phyloP scores from a whole-genome alignment of 2,113 vertebrate genomes.

The Plestiodon gilberti region DNA sequence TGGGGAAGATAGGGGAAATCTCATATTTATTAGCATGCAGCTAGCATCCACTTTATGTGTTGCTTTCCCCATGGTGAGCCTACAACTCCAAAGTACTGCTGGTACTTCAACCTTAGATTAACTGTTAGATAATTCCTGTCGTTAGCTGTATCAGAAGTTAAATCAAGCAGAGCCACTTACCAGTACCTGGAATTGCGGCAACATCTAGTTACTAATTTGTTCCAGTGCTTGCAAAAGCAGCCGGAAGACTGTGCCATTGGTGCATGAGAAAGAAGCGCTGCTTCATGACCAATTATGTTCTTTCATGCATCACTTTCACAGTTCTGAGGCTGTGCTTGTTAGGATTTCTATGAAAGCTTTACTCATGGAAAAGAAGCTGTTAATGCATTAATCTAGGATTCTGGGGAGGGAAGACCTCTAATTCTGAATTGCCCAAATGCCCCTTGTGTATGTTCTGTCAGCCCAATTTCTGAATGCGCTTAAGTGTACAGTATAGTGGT shows the following conservation, averaged over 20 bases:
- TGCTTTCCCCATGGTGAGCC: neutral
- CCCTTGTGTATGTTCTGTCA: no score
- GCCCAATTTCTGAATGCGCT: no score
- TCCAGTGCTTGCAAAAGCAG: constrained; percentile 13
- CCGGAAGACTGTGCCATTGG: neutral
- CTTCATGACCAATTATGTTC: constrained; percentile 4
- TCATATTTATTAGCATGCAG: neutral
- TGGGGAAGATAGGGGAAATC: neutral
- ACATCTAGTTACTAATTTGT: constrained; percentile 7
- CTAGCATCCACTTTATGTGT: rapidly evolving
- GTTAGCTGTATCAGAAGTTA: constrained; percentile 1
- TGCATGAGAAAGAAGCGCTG: constrained; percentile 14
- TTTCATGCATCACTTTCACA: neutral
- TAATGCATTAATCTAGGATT: no score
- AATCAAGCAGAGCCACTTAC: constrained; percentile 9
- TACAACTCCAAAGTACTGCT: neutral
- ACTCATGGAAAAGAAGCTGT: neutral
- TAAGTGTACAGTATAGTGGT: no score
- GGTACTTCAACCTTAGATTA: neutral
- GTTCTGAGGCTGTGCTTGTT: neutral
- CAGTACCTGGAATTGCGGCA: constrained; percentile 24
- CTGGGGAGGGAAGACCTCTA: no score
- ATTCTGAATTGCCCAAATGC: no score
- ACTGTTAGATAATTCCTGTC: neutral
- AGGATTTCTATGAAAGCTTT: neutral